phyloP scores from a whole-genome alignment of 1,140 invertebrate species.

The Papilio xuthus region DNA sequence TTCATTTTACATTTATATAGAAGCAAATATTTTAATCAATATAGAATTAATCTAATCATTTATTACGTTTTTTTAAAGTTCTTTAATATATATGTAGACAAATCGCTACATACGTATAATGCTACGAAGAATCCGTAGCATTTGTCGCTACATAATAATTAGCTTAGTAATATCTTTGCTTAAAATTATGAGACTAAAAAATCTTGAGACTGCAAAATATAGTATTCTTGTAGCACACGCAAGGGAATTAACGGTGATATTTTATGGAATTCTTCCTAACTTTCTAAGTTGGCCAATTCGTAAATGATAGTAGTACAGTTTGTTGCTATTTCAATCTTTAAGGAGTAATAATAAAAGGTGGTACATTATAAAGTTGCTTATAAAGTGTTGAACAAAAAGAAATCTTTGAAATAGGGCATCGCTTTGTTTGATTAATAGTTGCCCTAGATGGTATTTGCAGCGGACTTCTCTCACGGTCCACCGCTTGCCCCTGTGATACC shows the following conservation, averaged over 20 bases:
- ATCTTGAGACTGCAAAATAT: too few species aligned
- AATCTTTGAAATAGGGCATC: slow-evolving; percentile 6
- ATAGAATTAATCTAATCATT: too few species aligned
- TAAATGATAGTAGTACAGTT: background rate
- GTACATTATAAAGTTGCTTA: background rate
- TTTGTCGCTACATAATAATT: background rate
- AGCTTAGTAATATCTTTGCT: background rate
- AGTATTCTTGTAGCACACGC: too few species aligned
- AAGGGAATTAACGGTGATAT: background rate
- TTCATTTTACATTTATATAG: background rate
- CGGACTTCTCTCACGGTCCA: slow-evolving; percentile 11
- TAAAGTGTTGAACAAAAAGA: slow-evolving; percentile 15
- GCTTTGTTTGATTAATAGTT: slow-evolving; percentile 27
- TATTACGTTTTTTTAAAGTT: too few species aligned
- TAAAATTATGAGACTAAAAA: too few species aligned
- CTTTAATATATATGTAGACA: background rate
- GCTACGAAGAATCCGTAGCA: background rate
- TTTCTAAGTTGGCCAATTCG: background rate
- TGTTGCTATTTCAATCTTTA: background rate
- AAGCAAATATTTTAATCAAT: background rate
- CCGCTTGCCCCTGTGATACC: slow-evolving; percentile 15
- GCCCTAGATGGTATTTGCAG: slow-evolving; percentile 20
- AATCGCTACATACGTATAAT: background rate
- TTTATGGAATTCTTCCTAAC: background rate
- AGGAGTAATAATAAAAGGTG: background rate